These are phyloP conservation scores for Dryococelus australis DNA, from an alignment of 2,888 invertebrate species.

Conservation along the genomic window DNA sequence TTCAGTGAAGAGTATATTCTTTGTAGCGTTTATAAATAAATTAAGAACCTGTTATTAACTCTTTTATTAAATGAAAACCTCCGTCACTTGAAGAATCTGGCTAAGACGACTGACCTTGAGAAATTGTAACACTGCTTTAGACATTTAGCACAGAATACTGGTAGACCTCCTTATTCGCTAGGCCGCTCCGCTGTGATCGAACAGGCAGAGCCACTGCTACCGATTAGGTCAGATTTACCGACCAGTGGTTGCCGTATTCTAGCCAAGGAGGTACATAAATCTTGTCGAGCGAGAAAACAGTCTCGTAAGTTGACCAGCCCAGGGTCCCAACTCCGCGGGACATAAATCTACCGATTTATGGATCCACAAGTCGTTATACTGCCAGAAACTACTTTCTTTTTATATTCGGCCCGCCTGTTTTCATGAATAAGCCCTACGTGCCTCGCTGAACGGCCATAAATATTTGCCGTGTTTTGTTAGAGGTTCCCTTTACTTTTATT, in stretches of 20 bases:
- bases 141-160: too few relatives aligned
- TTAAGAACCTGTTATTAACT: too few relatives aligned
- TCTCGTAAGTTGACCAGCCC: background rate
- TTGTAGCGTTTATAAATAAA: too few relatives aligned
- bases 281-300: background rate
- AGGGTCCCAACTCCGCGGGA: slow-evolving; percentile 7
- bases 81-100: too few relatives aligned
- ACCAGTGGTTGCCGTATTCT: background rate
- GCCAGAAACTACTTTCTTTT: background rate
- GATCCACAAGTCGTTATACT: background rate
- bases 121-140: too few relatives aligned
- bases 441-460: background rate
- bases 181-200: background rate
- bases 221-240: background rate
- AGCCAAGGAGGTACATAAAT: background rate
- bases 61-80: too few relatives aligned
- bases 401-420: background rate
- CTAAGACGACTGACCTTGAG: too few relatives aligned
- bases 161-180: too few relatives aligned
- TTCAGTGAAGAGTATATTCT: too few relatives aligned
- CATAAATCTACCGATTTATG: slow-evolving; percentile 7
- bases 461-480: background rate
- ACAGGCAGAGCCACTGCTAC: background rate
- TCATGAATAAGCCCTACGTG: background rate
- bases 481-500: background rate